Conservation (phyloP, 1,140 invertebrate species). For the Caenorhabditis remanei region DNA sequence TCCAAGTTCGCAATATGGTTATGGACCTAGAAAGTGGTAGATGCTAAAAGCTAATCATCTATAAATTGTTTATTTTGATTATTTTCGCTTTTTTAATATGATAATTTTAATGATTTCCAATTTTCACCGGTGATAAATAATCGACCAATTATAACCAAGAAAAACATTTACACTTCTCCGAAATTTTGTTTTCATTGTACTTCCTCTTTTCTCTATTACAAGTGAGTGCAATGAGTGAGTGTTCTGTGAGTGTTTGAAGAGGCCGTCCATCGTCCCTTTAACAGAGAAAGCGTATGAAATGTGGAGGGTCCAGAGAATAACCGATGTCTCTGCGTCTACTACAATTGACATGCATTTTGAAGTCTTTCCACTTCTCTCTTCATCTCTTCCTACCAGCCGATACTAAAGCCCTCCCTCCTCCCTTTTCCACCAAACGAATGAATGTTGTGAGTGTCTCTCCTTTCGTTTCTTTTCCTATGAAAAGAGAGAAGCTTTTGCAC, state of each 20-base stretch:
- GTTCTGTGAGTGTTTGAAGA: constrained; percentile 54
- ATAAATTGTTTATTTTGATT: not conserved
- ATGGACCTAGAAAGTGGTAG: constrained; percentile 36
- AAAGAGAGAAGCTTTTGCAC: constrained; percentile 54
- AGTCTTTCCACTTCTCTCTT: constrained; percentile 5
- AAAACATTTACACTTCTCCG: no score
- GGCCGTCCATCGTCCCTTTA: constrained; percentile 28
- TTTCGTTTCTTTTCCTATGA: constrained; percentile 51
- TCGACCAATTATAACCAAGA: no score
- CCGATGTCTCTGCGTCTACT: constrained; percentile 10
- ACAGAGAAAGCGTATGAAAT: not conserved
- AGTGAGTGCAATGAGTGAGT: constrained; percentile 28
- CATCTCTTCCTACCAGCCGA: constrained; percentile 46
- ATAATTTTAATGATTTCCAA: not conserved
- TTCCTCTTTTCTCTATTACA: constrained; percentile 23
- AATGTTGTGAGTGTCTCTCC: constrained; percentile 54
- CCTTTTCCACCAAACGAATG: constrained; percentile 56
- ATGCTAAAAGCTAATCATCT: not conserved
- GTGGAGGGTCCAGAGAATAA: not conserved
- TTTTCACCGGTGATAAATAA: no score
- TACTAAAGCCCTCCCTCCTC: constrained; percentile 45
- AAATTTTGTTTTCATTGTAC: not conserved
- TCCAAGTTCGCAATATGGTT: not conserved
- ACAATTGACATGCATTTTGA: not conserved
- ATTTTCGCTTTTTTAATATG: no score